These are phyloP conservation scores for Agelas oroides DNA, from an alignment of 37 sponge, comb jelly and placozoan species.

Conservation along the genomic window DNA sequence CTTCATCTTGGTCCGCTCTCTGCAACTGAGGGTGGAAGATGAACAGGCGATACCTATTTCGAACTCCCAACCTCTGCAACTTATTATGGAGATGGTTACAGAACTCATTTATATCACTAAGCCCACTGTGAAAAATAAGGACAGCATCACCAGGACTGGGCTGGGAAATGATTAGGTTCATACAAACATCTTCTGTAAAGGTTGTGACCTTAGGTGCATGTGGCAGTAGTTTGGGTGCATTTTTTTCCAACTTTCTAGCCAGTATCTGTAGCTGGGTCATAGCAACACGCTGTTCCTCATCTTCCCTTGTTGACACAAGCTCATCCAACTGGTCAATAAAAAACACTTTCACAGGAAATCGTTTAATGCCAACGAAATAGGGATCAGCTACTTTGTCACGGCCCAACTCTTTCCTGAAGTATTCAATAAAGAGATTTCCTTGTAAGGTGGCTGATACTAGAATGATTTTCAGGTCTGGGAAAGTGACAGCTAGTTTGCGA, in stretches of 20 bases:
- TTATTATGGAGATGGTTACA: slow-evolving; percentile 4
- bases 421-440: slow-evolving; percentile 28
- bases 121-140: slow-evolving; percentile 61
- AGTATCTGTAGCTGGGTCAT: background rate
- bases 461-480: slow-evolving; percentile 36
- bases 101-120: slow-evolving; percentile 40
- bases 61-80: background rate
- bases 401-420: slow-evolving; percentile 39
- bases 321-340: slow-evolving; percentile 33
- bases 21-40: slow-evolving; percentile 54
- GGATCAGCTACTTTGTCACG: slow-evolving; percentile 26
- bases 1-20: slow-evolving; percentile 44
- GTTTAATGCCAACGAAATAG: slow-evolving; percentile 28
- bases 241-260: background rate
- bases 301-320: background rate
- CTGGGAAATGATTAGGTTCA: slow-evolving; percentile 39
- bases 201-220: background rate
- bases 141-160: slow-evolving; percentile 32
- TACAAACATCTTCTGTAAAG: slow-evolving; percentile 28
- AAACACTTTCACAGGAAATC: slow-evolving; percentile 35
- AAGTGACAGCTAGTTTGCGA: slow-evolving; percentile 16
- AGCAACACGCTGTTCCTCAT: background rate
- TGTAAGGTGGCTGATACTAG: slow-evolving; percentile 74
- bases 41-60: slow-evolving; percentile 24
- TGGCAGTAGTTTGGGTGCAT: background rate